Base-by-base conservation (phyloP, 2,797 vertebrate species). In the Denticeps clupeoides region DNA sequence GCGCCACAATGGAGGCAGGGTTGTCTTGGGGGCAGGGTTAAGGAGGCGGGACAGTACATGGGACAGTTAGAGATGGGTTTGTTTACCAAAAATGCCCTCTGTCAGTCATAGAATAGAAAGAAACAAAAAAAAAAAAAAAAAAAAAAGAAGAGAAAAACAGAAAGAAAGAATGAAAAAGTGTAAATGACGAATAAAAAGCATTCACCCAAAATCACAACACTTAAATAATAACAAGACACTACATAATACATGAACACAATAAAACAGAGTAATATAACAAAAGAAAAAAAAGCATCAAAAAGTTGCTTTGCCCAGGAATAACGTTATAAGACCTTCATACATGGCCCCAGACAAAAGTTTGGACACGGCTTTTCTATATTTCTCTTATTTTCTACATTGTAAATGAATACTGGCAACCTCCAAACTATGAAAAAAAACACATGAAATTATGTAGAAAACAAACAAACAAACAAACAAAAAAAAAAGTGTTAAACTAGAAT, bases 11-110 rank as follows among this genome's bases (percentile, higher is more conserved):
- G 55, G 58, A 51, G 47, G 33, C 26, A 33, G 51, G 46, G 37
- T 21, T 49, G 48, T 53, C 60, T 46, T 53, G 56, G 47, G 48
- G 55, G 32, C 38, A 25, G 40, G 44, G 47, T n/a, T n/a, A 60
- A 43, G 45, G 16, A 24, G 51, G 29, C 38, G 41, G 24, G 64
- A 54, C 47, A 65, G 63, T 68, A 79, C 47, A n/a, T n/a, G n/a
- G n/a, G n/a, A n/a, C n/a, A 77, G 68, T 70, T 67, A 81, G 75
- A 76, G 75, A 82, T 84, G 80, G 67, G 65, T 80, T 77, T 16
- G 74, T 85, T 87, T 87, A 87, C 84, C 84, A 84, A 87, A 82
- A 83, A 87, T 75, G 78, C 84, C 84, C 82, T 87, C 84, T 87
- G 84, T 79, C 81, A 83, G 84, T 82, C 83, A 83, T 82, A 81